These are phyloP conservation scores for Listronotus oregonensis DNA, from an alignment of 1,140 invertebrate genomes.

Conservation along the genomic window DNA sequence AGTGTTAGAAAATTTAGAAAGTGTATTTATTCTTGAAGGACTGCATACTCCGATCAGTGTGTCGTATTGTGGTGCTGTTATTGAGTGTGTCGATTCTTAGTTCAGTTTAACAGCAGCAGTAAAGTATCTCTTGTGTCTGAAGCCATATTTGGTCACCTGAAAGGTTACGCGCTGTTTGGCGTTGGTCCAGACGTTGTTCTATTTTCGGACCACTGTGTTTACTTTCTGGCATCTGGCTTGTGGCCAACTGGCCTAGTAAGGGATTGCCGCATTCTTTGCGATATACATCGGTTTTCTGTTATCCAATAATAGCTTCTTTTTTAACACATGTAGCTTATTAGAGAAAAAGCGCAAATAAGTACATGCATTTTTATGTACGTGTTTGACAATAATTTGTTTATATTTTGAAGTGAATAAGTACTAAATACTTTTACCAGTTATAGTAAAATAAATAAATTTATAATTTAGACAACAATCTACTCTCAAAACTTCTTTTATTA, in stretches of 20 bases:
- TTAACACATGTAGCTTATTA: too few relatives aligned
- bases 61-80: constrained; percentile 14
- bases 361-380: too few relatives aligned
- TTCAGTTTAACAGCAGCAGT: constrained; percentile 7
- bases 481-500: too few relatives aligned
- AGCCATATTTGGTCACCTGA: constrained; percentile 48
- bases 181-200: constrained; percentile 31
- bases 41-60: constrained; percentile 4
- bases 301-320: too few relatives aligned
- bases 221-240: constrained; percentile 38
- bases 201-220: constrained; percentile 45
- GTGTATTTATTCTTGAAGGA: constrained; percentile 4
- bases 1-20: constrained; percentile 13
- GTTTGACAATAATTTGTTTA: too few relatives aligned
- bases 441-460: too few relatives aligned
- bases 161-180: constrained; percentile 32
- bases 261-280: constrained; percentile 25
- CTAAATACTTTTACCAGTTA: too few relatives aligned
- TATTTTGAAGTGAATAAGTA: too few relatives aligned
- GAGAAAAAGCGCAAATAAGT: too few relatives aligned
- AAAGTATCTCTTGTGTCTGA: constrained; percentile 20
- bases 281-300: neutral
- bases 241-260: constrained; percentile 48
- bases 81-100: constrained; percentile 17
- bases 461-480: too few relatives aligned